Percentiles rank a stretch among this genome's conserved stretches.
Evolutionary conservation across 2,888 invertebrate species (phyloP).

Genomic region (Nemotelus pantherinus): DNA sequence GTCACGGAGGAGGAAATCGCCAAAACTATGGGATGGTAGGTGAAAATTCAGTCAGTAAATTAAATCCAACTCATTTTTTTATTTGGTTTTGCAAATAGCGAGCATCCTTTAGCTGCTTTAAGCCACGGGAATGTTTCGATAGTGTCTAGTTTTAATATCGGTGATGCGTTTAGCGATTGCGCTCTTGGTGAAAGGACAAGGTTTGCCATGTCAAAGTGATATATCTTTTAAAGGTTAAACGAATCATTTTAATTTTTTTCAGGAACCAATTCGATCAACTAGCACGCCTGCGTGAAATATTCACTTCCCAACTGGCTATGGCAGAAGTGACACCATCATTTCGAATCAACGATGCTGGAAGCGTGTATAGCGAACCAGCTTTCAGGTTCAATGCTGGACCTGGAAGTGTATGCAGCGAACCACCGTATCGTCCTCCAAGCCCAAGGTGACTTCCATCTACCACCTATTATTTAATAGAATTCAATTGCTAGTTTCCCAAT

Average conservation of each 20-base stretch:
- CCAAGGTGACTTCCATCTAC: conserved; percentile 58
- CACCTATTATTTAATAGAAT: conserved; percentile 29
- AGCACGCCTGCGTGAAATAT: conserved; percentile 82
- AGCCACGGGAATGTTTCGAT: conserved; percentile 92
- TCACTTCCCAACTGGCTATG: conserved; percentile 80
- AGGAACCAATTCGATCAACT: conserved; percentile 79
- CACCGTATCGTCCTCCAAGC: conserved; percentile 74
- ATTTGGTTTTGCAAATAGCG: conserved; percentile 63
- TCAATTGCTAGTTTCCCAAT: conserved; percentile 29
- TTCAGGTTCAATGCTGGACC: conserved; percentile 67
- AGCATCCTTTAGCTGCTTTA: conserved; percentile 87
- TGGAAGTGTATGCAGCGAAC: conserved; percentile 88
- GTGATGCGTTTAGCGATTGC: conserved; percentile 65
- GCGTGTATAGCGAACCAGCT: conserved; percentile 65
- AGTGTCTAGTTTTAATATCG: conserved; percentile 80
- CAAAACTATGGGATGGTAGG: conserved; percentile 77
- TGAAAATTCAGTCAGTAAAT: conserved; percentile 10
- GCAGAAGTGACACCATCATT: conserved; percentile 76
- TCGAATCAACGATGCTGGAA: conserved; percentile 65
- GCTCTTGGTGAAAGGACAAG: conserved; percentile 63
- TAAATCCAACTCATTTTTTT: background rate
- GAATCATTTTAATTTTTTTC: background rate
- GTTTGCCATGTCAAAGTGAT: conserved; percentile 53
- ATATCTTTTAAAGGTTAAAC: background rate
- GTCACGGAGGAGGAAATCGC: conserved; percentile 94